These are phyloP conservation scores for Trachemys scripta DNA, from an alignment of 2,113 vertebrate species.

Conservation along the genomic window DNA sequence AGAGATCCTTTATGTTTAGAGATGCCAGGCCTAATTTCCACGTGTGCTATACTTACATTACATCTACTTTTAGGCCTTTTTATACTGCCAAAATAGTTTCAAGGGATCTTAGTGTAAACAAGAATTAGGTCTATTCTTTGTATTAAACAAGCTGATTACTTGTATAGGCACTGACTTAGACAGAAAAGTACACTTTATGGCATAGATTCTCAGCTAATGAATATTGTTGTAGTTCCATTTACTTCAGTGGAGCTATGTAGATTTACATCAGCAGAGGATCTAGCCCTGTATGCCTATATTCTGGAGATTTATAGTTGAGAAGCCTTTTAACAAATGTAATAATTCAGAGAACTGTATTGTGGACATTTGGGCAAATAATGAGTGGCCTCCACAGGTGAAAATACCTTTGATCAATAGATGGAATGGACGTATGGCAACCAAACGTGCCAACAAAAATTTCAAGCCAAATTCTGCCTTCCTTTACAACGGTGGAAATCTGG, in stretches of 20 bases:
- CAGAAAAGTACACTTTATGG: constrained; percentile 28
- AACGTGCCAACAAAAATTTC: background rate
- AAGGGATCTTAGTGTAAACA: background rate
- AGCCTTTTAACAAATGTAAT: constrained; percentile 26
- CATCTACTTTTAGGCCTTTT: background rate
- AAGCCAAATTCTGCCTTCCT: background rate
- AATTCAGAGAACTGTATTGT: constrained; percentile 15
- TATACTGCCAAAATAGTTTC: constrained; percentile 20
- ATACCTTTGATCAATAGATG: background rate
- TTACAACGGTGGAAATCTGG: constrained; percentile 3
- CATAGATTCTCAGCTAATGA: constrained; percentile 28
- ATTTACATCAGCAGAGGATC: constrained; percentile 7
- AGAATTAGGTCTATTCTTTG: background rate
- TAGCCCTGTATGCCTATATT: background rate
- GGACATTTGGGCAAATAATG: background rate
- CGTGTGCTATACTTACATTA: constrained; percentile 26
- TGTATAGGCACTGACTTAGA: constrained; percentile 52
- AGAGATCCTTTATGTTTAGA: constrained; percentile 31
- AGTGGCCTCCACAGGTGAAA: background rate
- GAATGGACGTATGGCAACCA: background rate
- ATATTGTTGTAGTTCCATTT: constrained; percentile 20
- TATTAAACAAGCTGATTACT: constrained; percentile 34
- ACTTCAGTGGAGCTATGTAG: background rate
- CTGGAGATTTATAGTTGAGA: constrained; percentile 24
- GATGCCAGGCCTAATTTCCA: background rate